These are phyloP conservation scores for Phytoseiulus persimilis DNA, from an alignment of 2,888 invertebrate genomes.

Conservation along the genomic window DNA sequence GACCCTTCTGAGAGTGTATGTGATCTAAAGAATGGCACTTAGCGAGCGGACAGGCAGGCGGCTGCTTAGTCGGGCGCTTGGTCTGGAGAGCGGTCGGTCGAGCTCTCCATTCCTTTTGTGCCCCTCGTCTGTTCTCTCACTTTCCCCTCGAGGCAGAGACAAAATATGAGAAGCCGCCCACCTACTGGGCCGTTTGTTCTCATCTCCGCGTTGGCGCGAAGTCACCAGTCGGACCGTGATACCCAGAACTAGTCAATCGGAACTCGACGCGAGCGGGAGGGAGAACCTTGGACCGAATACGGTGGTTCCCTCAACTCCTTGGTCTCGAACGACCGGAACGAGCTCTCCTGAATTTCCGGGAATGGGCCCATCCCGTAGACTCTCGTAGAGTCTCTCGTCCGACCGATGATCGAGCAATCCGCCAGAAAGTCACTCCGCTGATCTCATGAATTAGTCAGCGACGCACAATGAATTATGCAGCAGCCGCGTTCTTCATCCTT, in stretches of 20 bases:
- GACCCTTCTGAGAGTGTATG: conserved; percentile 15
- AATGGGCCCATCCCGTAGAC: too few relatives aligned
- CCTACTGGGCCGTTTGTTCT: not conserved
- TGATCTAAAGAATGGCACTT: not conserved
- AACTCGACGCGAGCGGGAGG: not conserved
- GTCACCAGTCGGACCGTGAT: not conserved
- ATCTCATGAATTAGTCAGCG: too few relatives aligned
- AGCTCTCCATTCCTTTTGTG: not conserved
- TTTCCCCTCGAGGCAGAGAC: not conserved
- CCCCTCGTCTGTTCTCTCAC: not conserved
- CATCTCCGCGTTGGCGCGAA: not conserved
- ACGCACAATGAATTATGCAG: too few relatives aligned
- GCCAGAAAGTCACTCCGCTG: too few relatives aligned
- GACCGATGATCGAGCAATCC: too few relatives aligned
- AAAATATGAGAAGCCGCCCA: not conserved
- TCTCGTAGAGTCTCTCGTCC: too few relatives aligned
- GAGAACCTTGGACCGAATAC: too few relatives aligned
- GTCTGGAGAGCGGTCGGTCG: not conserved
- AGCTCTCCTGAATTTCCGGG: too few relatives aligned
- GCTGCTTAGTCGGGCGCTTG: too few relatives aligned
- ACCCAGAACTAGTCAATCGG: not conserved
- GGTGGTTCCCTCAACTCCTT: too few relatives aligned
- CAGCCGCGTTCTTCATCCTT: too few relatives aligned
- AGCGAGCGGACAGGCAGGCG: not conserved
- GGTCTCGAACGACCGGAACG: too few relatives aligned